A percentile compares a stretch with the other conserved stretches of the same genome.
These are phyloP conservation scores for Aldabrachelys gigantea DNA, from an alignment of 2,113 vertebrate species.

Conservation along the genomic window DNA sequence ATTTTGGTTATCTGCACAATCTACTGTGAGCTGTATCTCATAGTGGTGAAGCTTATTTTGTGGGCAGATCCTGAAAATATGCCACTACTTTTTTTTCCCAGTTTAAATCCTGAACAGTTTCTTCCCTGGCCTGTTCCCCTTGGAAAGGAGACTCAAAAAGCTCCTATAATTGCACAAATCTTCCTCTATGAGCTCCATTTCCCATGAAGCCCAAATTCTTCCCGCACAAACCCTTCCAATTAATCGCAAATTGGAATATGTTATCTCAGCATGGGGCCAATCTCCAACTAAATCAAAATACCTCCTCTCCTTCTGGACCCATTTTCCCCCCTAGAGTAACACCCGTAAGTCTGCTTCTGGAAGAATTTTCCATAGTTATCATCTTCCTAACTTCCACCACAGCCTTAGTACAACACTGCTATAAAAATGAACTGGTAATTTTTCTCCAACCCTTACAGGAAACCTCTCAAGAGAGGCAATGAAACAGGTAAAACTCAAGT, in stretches of 20 bases:
- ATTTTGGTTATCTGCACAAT: neutral
- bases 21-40: neutral
- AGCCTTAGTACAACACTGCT: neutral
- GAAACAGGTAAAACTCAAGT: neutral
- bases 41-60: neutral
- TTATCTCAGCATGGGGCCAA: neutral
- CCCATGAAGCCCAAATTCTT: neutral
- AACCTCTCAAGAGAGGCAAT: neutral
- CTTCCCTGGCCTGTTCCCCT: neutral
- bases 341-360: neutral
- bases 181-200: neutral
- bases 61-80: neutral
- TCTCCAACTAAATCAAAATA: neutral
- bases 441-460: neutral
- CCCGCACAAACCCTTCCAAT: neutral
- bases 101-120: neutral
- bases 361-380: neutral
- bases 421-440: neutral
- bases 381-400: neutral
- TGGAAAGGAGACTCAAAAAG: neutral
- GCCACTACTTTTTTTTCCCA: neutral
- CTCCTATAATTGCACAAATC: neutral
- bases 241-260: neutral
- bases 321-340: neutral
- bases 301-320: neutral